Evolutionary conservation across 2,888 invertebrate species (phyloP).

Genomic region (Diachrysia chrysitis): DNA sequence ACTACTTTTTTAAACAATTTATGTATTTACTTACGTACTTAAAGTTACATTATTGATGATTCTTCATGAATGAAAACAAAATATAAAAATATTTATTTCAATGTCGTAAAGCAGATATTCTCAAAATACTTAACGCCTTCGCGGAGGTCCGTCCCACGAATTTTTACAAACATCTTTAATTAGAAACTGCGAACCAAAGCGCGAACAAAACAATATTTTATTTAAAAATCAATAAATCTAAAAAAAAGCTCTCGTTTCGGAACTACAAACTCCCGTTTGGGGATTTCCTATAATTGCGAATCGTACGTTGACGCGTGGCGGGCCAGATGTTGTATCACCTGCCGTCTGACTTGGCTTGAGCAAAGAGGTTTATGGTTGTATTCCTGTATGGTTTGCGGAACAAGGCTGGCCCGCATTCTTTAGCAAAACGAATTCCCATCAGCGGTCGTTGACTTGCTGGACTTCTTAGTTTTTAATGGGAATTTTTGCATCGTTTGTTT

Average conservation of each 20-base stretch:
- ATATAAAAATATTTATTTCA: neutral
- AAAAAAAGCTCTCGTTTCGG: constrained; percentile 62
- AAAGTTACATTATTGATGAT: neutral
- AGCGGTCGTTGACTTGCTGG: constrained; percentile 77
- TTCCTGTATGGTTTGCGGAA: constrained; percentile 73
- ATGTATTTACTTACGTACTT: too few relatives aligned
- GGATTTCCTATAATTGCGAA: constrained; percentile 70
- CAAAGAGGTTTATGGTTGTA: constrained; percentile 58
- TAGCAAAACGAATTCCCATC: constrained; percentile 69
- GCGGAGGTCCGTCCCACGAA: constrained; percentile 48
- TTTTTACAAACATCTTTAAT: constrained; percentile 52
- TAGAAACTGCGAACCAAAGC: constrained; percentile 46
- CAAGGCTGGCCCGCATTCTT: constrained; percentile 81
- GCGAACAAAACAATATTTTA: constrained; percentile 52
- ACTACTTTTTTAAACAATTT: too few relatives aligned
- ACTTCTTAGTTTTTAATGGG: constrained; percentile 24
- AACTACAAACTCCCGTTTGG: constrained; percentile 55
- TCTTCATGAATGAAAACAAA: neutral
- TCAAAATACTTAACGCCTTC: constrained; percentile 38
- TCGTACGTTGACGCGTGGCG: constrained; percentile 80
- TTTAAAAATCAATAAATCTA: constrained; percentile 66
- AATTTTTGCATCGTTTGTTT: neutral
- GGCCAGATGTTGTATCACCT: constrained; percentile 84
- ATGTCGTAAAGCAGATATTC: neutral
- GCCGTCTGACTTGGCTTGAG: constrained; percentile 61